Percentiles rank a stretch among this genome's conserved stretches.
Evolutionary conservation across 2,888 invertebrate species (phyloP).

Genomic region (Oligia latruncula): DNA sequence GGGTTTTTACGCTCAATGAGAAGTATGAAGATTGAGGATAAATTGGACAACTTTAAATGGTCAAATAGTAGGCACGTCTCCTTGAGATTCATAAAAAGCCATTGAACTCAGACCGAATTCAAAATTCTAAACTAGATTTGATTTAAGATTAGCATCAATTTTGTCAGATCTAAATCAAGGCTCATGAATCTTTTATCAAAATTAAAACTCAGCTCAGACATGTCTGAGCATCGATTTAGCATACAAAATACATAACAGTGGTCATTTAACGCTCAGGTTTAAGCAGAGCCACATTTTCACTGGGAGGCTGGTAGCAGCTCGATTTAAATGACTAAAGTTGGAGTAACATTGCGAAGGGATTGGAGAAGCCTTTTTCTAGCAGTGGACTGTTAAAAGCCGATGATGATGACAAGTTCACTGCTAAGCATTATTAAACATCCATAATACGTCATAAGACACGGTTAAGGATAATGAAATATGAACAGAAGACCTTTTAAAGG

Average conservation of each 20-base stretch:
- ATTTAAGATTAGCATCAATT: neutral
- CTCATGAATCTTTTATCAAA: neutral
- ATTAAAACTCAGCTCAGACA: neutral
- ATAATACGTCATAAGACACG: neutral
- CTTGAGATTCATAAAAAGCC: neutral
- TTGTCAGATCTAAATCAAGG: neutral
- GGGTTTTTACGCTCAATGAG: constrained; percentile 18
- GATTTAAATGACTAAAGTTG: neutral
- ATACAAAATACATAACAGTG: neutral
- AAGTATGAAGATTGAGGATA: neutral
- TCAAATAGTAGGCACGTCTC: neutral
- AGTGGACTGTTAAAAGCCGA: too few relatives aligned
- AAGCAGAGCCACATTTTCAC: neutral
- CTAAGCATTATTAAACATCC: neutral
- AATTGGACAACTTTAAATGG: neutral
- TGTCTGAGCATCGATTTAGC: neutral
- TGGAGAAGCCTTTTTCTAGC: neutral
- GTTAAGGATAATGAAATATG: neutral
- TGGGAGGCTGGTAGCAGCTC: neutral
- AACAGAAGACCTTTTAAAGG: neutral
- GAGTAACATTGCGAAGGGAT: neutral
- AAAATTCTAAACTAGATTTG: neutral
- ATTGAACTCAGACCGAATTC: neutral
- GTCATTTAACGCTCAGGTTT: too few relatives aligned
- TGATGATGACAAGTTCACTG: too few relatives aligned